Evolutionary conservation across 2,797 vertebrate species (phyloP).

Genomic region (Sylvilagus floridanus): DNA sequence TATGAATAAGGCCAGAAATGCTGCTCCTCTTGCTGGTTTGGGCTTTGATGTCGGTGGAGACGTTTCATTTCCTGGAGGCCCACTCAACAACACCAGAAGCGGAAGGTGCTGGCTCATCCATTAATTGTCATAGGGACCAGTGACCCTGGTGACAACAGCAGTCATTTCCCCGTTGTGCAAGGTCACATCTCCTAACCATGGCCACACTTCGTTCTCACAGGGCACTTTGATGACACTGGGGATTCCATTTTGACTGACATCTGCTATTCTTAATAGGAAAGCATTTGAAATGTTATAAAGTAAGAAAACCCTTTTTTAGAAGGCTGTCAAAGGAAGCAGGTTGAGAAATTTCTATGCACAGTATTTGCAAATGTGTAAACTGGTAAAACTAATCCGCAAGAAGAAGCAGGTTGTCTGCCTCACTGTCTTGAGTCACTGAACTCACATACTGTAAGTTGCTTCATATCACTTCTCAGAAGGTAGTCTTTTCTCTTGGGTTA

Average conservation of each 20-base stretch:
- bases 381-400: slow-evolving; percentile 25
- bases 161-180: slow-evolving; percentile 72
- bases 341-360: slow-evolving; percentile 43
- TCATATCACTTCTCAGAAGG: slow-evolving; percentile 84
- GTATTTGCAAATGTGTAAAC: slow-evolving; percentile 46
- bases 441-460: slow-evolving; percentile 65
- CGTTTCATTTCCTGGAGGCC: slow-evolving; percentile 77
- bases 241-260: slow-evolving; percentile 59
- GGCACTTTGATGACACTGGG: not conserved
- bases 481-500: slow-evolving; percentile 78
- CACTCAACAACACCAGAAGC: slow-evolving; percentile 2
- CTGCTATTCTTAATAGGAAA: slow-evolving; percentile 42
- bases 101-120: slow-evolving; percentile 72
- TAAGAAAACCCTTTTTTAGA: slow-evolving; percentile 33
- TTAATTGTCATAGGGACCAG: not conserved
- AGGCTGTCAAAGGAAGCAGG: not conserved
- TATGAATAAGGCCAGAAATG: slow-evolving; percentile 57
- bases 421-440: slow-evolving; percentile 79
- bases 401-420: not conserved
- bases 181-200: not conserved
- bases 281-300: not conserved
- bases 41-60: slow-evolving; percentile 73
- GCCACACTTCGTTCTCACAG: not conserved
- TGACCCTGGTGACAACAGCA: slow-evolving; percentile 62
- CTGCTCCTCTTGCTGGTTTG: slow-evolving; percentile 65